Percentiles rank a stretch among this genome's conserved stretches.
These are phyloP conservation scores for Valencia hispanica DNA, from an alignment of 2,797 vertebrate genomes.

Conservation along the genomic window DNA sequence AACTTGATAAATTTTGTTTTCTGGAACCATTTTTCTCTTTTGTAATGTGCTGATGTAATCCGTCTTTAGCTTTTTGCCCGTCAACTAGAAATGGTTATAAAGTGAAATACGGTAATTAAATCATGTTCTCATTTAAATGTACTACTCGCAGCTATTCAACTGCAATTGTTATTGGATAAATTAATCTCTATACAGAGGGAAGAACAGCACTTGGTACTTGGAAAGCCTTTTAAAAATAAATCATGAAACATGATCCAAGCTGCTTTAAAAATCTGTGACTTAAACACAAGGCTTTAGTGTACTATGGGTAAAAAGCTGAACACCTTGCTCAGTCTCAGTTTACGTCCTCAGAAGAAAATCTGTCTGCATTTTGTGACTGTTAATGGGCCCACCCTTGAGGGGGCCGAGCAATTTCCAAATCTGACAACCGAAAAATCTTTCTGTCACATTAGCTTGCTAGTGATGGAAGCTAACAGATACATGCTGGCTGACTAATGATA, in stretches of 20 bases:
- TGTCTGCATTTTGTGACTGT: slow-evolving; percentile 26
- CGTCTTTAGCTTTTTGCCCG: slow-evolving; percentile 2
- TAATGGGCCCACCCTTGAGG: slow-evolving; percentile 29
- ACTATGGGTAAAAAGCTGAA: neutral
- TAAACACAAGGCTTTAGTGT: neutral
- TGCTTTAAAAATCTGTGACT: neutral
- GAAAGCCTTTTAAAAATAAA: neutral
- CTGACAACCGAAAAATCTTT: slow-evolving; percentile 48
- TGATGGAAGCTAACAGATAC: slow-evolving; percentile 35
- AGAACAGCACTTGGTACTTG: neutral
- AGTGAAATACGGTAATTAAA: neutral
- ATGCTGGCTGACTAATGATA: slow-evolving; percentile 30
- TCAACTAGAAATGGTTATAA: neutral
- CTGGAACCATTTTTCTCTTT: neutral
- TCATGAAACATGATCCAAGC: neutral
- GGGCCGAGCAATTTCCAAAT: slow-evolving; percentile 24
- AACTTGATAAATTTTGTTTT: slow-evolving; percentile 10
- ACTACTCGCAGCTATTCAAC: neutral
- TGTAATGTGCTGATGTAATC: neutral
- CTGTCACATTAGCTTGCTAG: slow-evolving; percentile 39
- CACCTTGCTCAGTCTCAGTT: neutral
- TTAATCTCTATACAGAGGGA: neutral
- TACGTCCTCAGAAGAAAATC: slow-evolving; percentile 25
- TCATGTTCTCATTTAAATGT: slow-evolving; percentile 3
- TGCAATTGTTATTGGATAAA: neutral